Percentiles rank a stretch among this genome's conserved stretches.
Conservation (phyloP, 2,113 vertebrate genomes). For the Cynoglossus semilaevis region DNA sequence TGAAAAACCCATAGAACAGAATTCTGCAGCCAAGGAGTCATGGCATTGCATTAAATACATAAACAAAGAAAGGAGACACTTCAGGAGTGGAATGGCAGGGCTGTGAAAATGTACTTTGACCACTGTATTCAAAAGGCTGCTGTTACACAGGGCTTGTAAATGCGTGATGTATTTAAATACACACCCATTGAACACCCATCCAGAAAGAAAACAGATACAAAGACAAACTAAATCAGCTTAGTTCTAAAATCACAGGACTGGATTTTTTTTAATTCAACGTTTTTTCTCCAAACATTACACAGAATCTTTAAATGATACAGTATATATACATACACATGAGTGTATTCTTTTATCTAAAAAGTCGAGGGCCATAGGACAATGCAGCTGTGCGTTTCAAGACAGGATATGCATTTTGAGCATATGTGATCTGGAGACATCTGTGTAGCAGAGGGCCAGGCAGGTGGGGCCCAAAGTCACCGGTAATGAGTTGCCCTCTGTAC, state of each 20-base stretch:
- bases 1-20: too few relatives aligned
- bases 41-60: too few relatives aligned
- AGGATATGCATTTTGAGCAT: constrained; percentile 63
- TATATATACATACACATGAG: constrained; percentile 77
- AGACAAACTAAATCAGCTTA: constrained; percentile 24
- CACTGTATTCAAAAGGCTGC: too few relatives aligned
- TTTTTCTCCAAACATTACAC: constrained; percentile 79
- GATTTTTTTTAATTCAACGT: constrained; percentile 75
- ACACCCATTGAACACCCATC: neutral
- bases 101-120: too few relatives aligned
- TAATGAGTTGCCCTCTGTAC: constrained; percentile 50
- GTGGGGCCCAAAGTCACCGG: constrained; percentile 27
- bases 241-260: constrained; percentile 67
- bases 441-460: neutral
- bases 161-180: too few relatives aligned
- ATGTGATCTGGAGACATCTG: constrained; percentile 54
- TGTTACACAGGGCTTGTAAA: too few relatives aligned
- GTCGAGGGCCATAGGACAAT: constrained; percentile 69
- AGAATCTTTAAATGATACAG: constrained; percentile 78
- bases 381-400: constrained; percentile 77
- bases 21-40: too few relatives aligned
- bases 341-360: constrained; percentile 80
- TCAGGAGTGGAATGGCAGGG: too few relatives aligned
- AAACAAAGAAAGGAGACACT: too few relatives aligned
- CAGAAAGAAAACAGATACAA: neutral